Evolutionary conservation across 2,888 invertebrate genomes (phyloP).

Genomic region (Dasypolia templi): DNA sequence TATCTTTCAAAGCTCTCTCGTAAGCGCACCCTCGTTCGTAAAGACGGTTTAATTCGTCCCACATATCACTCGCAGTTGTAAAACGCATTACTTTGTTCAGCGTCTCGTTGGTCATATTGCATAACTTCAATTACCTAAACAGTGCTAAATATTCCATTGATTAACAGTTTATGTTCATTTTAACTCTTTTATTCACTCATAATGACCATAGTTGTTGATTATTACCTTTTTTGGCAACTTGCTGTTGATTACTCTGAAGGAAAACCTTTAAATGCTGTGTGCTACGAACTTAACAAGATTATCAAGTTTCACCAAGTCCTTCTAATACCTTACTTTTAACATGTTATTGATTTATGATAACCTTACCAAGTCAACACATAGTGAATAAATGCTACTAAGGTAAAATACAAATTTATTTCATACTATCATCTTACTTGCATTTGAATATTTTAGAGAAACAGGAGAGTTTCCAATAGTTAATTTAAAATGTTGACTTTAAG

Average conservation of each 20-base stretch:
- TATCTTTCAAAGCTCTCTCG: no score
- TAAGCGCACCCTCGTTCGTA: no score
- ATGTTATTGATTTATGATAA: slow-evolving; percentile 45
- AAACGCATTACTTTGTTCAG: no score
- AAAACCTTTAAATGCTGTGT: slow-evolving; percentile 69
- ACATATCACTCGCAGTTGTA: no score
- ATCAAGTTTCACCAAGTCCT: slow-evolving; percentile 53
- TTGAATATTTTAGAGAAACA: neutral
- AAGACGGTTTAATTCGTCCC: no score
- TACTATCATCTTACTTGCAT: neutral
- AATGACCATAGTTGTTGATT: slow-evolving; percentile 41
- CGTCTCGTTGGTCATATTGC: no score
- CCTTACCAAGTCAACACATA: slow-evolving; percentile 16
- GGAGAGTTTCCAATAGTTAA: neutral
- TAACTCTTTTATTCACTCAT: slow-evolving; percentile 31
- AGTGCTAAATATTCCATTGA: slow-evolving; percentile 36
- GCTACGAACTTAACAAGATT: slow-evolving; percentile 60
- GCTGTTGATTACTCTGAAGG: slow-evolving; percentile 71
- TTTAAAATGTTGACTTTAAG: neutral
- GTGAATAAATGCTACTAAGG: neutral
- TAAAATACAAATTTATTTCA: slow-evolving; percentile 16
- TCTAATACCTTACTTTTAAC: slow-evolving; percentile 41
- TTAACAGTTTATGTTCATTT: slow-evolving; percentile 25
- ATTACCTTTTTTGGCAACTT: slow-evolving; percentile 63
- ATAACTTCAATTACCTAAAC: slow-evolving; percentile 38